Evolutionary conservation across 2,888 invertebrate genomes (phyloP).

Genomic region (Exephanes ischioxanthus): DNA sequence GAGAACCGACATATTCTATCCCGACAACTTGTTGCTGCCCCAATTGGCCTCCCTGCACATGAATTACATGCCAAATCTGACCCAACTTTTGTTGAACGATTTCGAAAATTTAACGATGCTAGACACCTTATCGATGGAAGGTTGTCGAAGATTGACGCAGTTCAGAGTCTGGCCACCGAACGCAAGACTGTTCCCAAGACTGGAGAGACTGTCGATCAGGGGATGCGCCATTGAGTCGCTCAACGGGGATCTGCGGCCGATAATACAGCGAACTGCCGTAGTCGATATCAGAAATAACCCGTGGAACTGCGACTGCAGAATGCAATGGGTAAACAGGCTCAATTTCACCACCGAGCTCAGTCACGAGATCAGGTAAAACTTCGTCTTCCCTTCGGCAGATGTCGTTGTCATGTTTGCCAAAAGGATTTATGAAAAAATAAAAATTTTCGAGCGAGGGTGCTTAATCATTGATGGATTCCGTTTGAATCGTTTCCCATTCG

Average conservation of each 20-base stretch:
- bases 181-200: constrained; percentile 84
- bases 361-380: constrained; percentile 85
- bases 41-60: constrained; percentile 86
- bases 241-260: constrained; percentile 83
- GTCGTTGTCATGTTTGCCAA: constrained; percentile 8
- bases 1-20: constrained; percentile 86
- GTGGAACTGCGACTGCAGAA: constrained; percentile 89
- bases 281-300: constrained; percentile 88
- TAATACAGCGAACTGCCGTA: constrained; percentile 85
- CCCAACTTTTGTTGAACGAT: constrained; percentile 86
- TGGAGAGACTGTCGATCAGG: constrained; percentile 85
- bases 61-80: constrained; percentile 86
- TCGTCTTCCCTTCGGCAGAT: constrained; percentile 3
- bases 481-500: not conserved
- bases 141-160: constrained; percentile 86
- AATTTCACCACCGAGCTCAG: constrained; percentile 84
- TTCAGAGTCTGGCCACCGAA: constrained; percentile 86
- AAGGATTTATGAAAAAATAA: not conserved
- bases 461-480: not conserved
- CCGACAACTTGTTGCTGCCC: constrained; percentile 85
- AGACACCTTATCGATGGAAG: constrained; percentile 86
- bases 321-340: constrained; percentile 86
- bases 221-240: constrained; percentile 85
- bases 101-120: constrained; percentile 87
- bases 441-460: not conserved